Percentiles rank a stretch among this genome's conserved stretches.
Evolutionary conservation across 30 jellyfish, hydroid and myxozoan genomes (phyloP).

Genomic region (Morbakka virulenta): DNA sequence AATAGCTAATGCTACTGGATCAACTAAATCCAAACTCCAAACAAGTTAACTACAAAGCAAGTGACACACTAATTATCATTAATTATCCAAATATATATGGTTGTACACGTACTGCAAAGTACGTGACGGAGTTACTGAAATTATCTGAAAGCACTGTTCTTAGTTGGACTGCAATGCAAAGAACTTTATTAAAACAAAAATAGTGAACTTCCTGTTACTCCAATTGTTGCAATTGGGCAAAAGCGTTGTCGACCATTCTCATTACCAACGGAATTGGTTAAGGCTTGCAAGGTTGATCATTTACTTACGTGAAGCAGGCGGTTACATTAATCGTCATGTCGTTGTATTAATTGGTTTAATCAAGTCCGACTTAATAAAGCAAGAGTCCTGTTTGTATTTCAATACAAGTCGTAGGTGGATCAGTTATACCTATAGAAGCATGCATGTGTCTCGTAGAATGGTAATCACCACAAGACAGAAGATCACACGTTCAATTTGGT

Average conservation of each 20-base stretch:
- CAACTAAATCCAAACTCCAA: too few species aligned
- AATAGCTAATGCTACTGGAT: too few species aligned
- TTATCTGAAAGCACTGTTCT: not conserved
- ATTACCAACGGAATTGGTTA: not conserved
- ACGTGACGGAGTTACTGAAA: too few species aligned
- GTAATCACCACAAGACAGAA: slow-evolving; percentile 4
- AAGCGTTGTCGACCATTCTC: not conserved
- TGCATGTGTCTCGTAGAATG: slow-evolving; percentile 4
- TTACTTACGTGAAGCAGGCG: slow-evolving; percentile 1
- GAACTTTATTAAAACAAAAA: too few species aligned
- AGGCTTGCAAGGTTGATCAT: not conserved
- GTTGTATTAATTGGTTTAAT: not conserved
- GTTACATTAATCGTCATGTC: not conserved
- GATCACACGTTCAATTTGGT: slow-evolving; percentile 1
- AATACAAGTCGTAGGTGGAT: not conserved
- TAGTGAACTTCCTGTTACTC: not conserved
- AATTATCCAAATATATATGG: too few species aligned
- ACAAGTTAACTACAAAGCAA: too few species aligned
- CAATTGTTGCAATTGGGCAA: not conserved
- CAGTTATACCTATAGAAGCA: not conserved
- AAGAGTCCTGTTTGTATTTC: not conserved
- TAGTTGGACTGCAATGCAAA: not conserved
- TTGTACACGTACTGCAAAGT: too few species aligned
- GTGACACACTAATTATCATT: too few species aligned
- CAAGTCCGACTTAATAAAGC: not conserved